Conservation (phyloP, 2,888 invertebrate genomes). For the Aplocera efformata region DNA sequence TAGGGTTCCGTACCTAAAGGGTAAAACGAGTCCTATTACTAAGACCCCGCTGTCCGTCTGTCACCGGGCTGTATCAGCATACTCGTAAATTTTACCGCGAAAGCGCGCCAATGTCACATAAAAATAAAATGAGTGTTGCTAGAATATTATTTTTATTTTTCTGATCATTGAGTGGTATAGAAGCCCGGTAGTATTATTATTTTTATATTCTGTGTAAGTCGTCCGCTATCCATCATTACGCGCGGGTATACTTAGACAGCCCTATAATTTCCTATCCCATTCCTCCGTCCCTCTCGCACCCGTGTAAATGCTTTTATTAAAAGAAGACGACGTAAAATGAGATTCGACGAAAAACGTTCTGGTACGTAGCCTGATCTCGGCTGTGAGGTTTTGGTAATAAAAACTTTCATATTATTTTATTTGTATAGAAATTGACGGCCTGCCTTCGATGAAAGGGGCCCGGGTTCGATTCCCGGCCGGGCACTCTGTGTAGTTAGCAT, state of each 20-base stretch:
- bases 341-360: slow-evolving; percentile 55
- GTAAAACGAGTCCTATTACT: too few relatives aligned
- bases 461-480: too few relatives aligned
- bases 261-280: slow-evolving; percentile 69
- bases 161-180: too few relatives aligned
- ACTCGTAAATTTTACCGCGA: too few relatives aligned
- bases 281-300: slow-evolving; percentile 34
- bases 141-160: too few relatives aligned
- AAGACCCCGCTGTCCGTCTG: too few relatives aligned
- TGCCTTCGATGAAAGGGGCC: too few relatives aligned
- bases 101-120: too few relatives aligned
- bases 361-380: slow-evolving; percentile 47
- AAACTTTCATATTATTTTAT: slow-evolving; percentile 18
- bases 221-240: slow-evolving; percentile 70
- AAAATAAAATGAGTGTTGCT: too few relatives aligned
- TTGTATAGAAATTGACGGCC: neutral
- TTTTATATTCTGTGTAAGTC: slow-evolving; percentile 30
- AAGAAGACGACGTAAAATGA: slow-evolving; percentile 63
- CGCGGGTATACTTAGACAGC: slow-evolving; percentile 56
- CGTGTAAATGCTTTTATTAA: slow-evolving; percentile 51
- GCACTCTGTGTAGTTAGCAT: too few relatives aligned
- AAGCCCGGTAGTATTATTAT: slow-evolving; percentile 34
- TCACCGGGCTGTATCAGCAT: too few relatives aligned
- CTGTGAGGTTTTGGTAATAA: slow-evolving; percentile 32
- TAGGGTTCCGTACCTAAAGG: too few relatives aligned